Evolutionary conservation across 1,140 invertebrate species (phyloP).

Genomic region (Pygmarrhopalites habei): DNA sequence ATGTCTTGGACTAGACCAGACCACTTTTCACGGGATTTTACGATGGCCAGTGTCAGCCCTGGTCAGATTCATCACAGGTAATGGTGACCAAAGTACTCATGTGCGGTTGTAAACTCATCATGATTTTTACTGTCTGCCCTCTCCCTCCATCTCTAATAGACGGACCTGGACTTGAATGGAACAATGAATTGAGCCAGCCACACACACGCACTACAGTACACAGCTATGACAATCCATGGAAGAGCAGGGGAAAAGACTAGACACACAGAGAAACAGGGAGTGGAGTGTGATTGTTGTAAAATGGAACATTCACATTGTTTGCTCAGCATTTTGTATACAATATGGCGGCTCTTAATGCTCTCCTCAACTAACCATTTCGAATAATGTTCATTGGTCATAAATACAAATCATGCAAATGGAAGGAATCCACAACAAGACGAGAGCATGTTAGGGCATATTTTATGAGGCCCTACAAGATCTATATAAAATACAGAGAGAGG

Average conservation of each 20-base stretch:
- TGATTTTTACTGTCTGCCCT: constrained; percentile 28
- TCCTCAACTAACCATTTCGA: not conserved
- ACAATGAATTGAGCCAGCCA: not conserved
- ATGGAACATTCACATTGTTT: not conserved
- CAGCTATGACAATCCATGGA: not conserved
- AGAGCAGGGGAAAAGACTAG: not conserved
- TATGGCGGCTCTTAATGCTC: not conserved
- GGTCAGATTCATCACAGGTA: constrained; percentile 35
- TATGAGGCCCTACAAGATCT: not conserved
- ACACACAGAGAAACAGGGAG: not conserved
- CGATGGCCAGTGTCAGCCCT: constrained; percentile 28
- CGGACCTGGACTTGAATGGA: not conserved
- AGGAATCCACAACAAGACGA: too few species aligned
- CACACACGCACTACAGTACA: not conserved
- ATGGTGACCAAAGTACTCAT: constrained; percentile 30
- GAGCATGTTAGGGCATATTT: constrained; percentile 3
- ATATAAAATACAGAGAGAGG: not conserved
- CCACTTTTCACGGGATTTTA: constrained; percentile 32
- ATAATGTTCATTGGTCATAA: constrained; percentile 5
- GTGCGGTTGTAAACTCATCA: constrained; percentile 30
- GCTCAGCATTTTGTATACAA: not conserved
- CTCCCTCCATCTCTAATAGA: not conserved
- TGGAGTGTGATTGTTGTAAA: not conserved
- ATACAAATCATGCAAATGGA: not conserved
- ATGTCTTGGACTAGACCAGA: constrained; percentile 9